phyloP scores from a whole-genome alignment of 2,888 invertebrate species.

The Sarcophaga carnaria region DNA sequence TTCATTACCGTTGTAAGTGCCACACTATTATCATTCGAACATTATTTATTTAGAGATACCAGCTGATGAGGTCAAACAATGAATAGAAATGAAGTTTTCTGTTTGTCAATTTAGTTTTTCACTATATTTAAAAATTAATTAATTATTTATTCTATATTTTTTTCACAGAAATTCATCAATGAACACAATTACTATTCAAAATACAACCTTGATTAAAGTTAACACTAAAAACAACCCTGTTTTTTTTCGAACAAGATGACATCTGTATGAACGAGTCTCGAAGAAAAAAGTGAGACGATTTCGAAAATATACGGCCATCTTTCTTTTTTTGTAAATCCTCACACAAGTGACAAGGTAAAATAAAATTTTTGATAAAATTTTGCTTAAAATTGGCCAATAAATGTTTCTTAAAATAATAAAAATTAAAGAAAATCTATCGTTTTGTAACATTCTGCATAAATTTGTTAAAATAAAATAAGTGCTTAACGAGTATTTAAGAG shows the following conservation, averaged over 20 bases:
- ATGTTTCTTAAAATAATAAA: slow-evolving; percentile 11
- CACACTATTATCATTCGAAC: no score
- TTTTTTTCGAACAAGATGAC: slow-evolving; percentile 38
- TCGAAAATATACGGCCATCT: slow-evolving; percentile 73
- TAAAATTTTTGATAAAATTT: slow-evolving; percentile 62
- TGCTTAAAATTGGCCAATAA: slow-evolving; percentile 29
- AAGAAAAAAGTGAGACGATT: slow-evolving; percentile 34
- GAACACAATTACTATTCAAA: neutral
- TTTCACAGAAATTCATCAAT: no score
- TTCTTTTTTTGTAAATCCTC: slow-evolving; percentile 80
- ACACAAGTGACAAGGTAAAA: slow-evolving; percentile 80
- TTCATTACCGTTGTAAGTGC: no score
- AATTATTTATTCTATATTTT: no score
- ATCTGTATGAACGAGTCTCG: slow-evolving; percentile 82
- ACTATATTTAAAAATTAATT: no score
- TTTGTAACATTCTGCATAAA: neutral
- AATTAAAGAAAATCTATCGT: neutral
- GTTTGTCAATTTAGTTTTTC: no score
- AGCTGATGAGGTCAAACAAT: no score
- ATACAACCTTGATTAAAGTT: neutral
- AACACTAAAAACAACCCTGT: slow-evolving; percentile 39
- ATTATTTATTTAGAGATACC: no score
- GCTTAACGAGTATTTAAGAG: slow-evolving; percentile 6
- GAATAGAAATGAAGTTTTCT: no score
- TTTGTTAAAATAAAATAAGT: neutral